Evolutionary conservation across 2,888 invertebrate genomes (phyloP).

Genomic region (Hirtodrosophila alboralis): DNA sequence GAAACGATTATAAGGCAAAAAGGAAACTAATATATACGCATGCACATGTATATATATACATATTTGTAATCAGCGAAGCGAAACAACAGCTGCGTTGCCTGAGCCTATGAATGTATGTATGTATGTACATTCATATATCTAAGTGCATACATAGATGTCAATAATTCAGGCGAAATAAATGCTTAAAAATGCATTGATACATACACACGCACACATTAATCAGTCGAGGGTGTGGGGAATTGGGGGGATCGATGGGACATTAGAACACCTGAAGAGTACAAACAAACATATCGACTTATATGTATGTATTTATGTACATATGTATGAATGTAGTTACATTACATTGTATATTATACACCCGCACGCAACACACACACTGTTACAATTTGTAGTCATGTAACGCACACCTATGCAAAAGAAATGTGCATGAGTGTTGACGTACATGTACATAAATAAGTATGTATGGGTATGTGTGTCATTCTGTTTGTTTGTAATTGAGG

Average conservation of each 20-base stretch:
- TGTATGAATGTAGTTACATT: no score
- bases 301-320: not conserved
- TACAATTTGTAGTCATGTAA: slow-evolving; percentile 34
- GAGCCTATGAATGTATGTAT: slow-evolving; percentile 12
- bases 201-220: slow-evolving; percentile 4
- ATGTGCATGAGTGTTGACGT: slow-evolving; percentile 5
- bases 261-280: slow-evolving; percentile 44
- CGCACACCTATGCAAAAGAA: slow-evolving; percentile 29
- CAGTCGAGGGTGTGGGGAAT: slow-evolving; percentile 4
- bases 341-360: slow-evolving; percentile 33
- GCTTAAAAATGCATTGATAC: slow-evolving; percentile 39
- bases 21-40: slow-evolving; percentile 38
- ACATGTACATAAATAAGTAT: not conserved
- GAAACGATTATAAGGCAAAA: slow-evolving; percentile 39
- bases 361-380: slow-evolving; percentile 36
- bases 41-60: not conserved
- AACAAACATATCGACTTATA: slow-evolving; percentile 29
- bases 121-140: slow-evolving; percentile 2
- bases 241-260: slow-evolving; percentile 20
- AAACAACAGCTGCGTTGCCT: slow-evolving; percentile 59
- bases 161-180: slow-evolving; percentile 41
- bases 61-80: slow-evolving; percentile 56
- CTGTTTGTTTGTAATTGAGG: slow-evolving; percentile 72
- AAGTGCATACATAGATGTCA: slow-evolving; percentile 24
- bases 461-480: slow-evolving; percentile 54